A percentile compares a stretch with the other conserved stretches of the same genome.
Evolutionary conservation across 2,888 invertebrate species (phyloP).

Genomic region (Eledone cirrhosa): DNA sequence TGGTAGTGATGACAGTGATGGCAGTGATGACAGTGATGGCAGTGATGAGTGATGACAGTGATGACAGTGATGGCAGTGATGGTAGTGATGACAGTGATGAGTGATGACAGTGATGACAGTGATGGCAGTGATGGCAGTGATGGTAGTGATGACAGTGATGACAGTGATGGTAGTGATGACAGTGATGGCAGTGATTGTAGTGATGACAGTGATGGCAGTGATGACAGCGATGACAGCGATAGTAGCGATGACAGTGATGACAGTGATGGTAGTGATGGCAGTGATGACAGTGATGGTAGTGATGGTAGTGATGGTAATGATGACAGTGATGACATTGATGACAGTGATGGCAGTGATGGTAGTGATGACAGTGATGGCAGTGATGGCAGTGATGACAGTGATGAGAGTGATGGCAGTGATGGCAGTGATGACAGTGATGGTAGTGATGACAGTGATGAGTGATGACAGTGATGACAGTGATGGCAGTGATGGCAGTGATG

Average conservation of each 20-base stretch:
- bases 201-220: too few relatives aligned
- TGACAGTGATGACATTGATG: too few relatives aligned
- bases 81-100: too few relatives aligned
- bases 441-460: constrained; percentile 13
- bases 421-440: constrained; percentile 9
- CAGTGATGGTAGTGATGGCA: constrained; percentile 16
- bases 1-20: constrained; percentile 18
- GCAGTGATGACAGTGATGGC: not conserved
- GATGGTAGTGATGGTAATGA: constrained; percentile 8
- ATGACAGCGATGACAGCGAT: constrained; percentile 13
- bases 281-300: constrained; percentile 18
- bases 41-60: too few relatives aligned
- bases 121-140: constrained; percentile 21
- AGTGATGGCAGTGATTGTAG: too few relatives aligned
- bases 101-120: too few relatives aligned
- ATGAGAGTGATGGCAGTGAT: too few relatives aligned
- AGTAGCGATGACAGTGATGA: constrained; percentile 8
- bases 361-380: constrained; percentile 9
- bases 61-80: too few relatives aligned
- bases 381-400: not conserved
- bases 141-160: constrained; percentile 19
- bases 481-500: constrained; percentile 19
- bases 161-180: too few relatives aligned
- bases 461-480: constrained; percentile 6
- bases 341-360: not conserved